Base-by-base conservation (phyloP, 2,888 invertebrate genomes). In the Oscheius sp. region DNA sequence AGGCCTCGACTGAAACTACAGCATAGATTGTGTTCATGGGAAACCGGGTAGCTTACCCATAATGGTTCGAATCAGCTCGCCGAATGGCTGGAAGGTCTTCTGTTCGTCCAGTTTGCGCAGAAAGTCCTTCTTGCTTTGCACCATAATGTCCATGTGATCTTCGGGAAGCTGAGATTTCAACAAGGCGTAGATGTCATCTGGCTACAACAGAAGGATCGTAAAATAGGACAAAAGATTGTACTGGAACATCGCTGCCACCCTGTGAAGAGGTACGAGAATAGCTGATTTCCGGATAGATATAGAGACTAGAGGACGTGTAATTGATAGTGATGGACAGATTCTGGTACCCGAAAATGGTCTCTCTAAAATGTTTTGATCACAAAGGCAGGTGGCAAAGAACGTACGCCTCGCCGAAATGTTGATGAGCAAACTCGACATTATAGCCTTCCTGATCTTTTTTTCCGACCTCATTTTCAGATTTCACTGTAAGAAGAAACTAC, bases 341-440 rank as follows among this genome's bases (percentile, higher is more conserved):
- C 88, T 93, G 93, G 89, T 96, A 98, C 2, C 97, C 98, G 91
- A 96, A 96, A 89, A 98, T 95, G 78, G 93, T 94, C 91, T 98
- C 98, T 86, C 93, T 92, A 88, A 47, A 90, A 80, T 21, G 58
- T 42, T 5, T 42, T 42, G 42, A 5, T 71, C 77, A 59, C 35
- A 59, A 53, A 42, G 62, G 60, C 66, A 51, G 37, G 51, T 47
- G 55, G 50, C 32, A 62, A 73, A 57, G 32, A 42, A 51, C 89
- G 84, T 88, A 92, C 92, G 93, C 93, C 83, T 94, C 94, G 4
- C 95, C 95, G 90, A 95, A 96, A 74, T 96, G 93, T 90, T 96
- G 96, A 91, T 96, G 95, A 70, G 95, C 94, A 94, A 96, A 95
- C 73, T 93, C 93, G 0, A 96, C 95, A 51, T 92, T 91, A 59